A percentile compares a stretch with the other conserved stretches of the same genome.
These are phyloP conservation scores for Macrochelys suwanniensis DNA, from an alignment of 2,797 vertebrate species.

Conservation along the genomic window DNA sequence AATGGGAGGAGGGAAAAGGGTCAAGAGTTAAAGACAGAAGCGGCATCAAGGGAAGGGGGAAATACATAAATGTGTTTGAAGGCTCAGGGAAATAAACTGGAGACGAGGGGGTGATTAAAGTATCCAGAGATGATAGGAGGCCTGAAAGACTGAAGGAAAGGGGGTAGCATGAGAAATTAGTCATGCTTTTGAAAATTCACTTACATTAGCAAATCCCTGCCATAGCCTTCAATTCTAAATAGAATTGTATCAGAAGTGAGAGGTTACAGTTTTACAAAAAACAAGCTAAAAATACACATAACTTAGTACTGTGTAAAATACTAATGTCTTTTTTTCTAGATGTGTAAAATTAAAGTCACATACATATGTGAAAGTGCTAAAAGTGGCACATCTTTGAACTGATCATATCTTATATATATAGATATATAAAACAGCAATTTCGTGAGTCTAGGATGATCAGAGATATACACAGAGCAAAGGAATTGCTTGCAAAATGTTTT, in stretches of 20 bases:
- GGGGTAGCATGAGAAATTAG: not conserved
- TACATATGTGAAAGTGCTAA: not conserved
- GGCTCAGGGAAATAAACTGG: not conserved
- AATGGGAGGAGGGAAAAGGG: too few species aligned
- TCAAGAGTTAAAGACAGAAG: not conserved
- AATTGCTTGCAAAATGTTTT: not conserved
- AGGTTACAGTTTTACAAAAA: not conserved
- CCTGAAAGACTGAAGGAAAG: not conserved
- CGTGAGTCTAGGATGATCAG: not conserved
- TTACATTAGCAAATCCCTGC: not conserved
- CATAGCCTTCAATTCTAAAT: not conserved
- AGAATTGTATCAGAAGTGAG: not conserved
- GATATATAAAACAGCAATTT: not conserved
- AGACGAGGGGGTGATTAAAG: not conserved
- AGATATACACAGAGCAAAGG: not conserved
- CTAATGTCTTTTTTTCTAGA: not conserved
- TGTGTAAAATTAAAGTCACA: not conserved
- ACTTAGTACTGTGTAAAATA: not conserved
- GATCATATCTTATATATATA: not conserved
- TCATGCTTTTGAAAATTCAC: not conserved
- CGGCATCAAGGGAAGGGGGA: not conserved
- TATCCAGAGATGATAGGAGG: not conserved
- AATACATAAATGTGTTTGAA: not conserved
- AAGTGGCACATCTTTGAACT: not conserved
- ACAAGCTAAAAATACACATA: not conserved